phyloP scores from a whole-genome alignment of 2,113 vertebrate species.

The Acrocephalus kingi region DNA sequence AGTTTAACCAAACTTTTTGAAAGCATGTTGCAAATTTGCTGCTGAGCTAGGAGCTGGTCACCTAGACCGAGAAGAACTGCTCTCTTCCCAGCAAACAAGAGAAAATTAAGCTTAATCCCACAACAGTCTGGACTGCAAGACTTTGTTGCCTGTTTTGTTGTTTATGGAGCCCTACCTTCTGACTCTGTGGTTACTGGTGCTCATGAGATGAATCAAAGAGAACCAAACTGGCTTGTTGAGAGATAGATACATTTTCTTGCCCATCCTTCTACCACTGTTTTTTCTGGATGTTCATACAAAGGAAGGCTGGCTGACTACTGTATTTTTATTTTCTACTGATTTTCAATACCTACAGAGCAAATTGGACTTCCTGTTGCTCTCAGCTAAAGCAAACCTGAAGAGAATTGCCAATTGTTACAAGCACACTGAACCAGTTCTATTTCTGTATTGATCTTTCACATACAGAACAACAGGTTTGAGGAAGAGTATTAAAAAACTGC shows the following conservation, averaged over 20 bases:
- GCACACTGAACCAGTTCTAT: neutral
- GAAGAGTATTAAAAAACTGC: neutral
- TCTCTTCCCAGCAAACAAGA: neutral
- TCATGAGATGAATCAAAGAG: neutral
- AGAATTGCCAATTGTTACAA: neutral
- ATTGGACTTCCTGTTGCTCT: constrained; percentile 1
- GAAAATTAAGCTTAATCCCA: neutral
- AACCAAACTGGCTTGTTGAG: neutral
- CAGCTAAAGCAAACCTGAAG: neutral
- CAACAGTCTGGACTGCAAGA: accelerated
- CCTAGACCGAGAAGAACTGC: neutral
- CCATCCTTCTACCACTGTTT: neutral
- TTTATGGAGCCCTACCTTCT: neutral
- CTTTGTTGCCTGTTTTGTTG: accelerated
- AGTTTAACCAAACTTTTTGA: neutral
- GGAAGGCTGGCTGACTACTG: neutral
- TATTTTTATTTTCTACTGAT: neutral
- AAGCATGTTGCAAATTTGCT: accelerated
- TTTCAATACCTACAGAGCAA: neutral
- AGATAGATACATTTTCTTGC: neutral
- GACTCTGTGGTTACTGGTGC: neutral
- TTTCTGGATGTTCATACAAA: neutral
- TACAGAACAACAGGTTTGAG: neutral
- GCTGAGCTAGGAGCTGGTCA: neutral
- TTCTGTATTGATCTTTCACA: constrained; percentile 18